Conservation (phyloP, 2,113 vertebrate species). For the Circaetus cinerascens region DNA sequence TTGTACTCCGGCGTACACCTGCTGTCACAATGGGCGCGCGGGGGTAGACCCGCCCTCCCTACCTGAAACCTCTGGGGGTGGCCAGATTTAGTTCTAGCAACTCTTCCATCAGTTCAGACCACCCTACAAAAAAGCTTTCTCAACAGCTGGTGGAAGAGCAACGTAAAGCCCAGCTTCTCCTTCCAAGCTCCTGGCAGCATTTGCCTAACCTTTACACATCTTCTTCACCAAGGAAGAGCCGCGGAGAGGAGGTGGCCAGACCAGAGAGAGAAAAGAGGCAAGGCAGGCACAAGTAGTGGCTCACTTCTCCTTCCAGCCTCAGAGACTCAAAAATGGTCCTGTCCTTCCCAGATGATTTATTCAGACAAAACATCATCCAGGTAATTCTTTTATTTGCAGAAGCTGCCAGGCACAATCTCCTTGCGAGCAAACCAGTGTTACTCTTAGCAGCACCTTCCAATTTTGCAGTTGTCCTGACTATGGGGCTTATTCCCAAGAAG, state of each 20-base stretch:
- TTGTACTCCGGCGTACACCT: too few relatives aligned
- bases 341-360: background rate
- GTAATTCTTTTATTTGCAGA: background rate
- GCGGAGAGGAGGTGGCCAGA: background rate
- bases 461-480: background rate
- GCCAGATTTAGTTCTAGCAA: too few relatives aligned
- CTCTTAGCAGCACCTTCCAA: background rate
- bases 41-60: too few relatives aligned
- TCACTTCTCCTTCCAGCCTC: background rate
- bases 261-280: background rate
- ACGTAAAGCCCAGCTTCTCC: fast-evolving
- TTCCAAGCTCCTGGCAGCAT: background rate
- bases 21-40: too few relatives aligned
- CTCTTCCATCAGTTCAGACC: background rate
- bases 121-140: background rate
- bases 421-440: background rate
- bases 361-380: background rate
- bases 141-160: background rate
- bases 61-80: too few relatives aligned
- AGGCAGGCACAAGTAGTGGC: background rate
- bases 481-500: background rate
- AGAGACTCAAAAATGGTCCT: background rate
- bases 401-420: background rate
- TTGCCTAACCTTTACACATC: background rate
- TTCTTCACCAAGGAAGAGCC: background rate